Evolutionary conservation across 30 jellyfish, hydroid and myxozoan genomes (phyloP), one percentile per base, ranked within the genome.

Genomic region (Hydractinia symbiolongicarpus): DNA sequence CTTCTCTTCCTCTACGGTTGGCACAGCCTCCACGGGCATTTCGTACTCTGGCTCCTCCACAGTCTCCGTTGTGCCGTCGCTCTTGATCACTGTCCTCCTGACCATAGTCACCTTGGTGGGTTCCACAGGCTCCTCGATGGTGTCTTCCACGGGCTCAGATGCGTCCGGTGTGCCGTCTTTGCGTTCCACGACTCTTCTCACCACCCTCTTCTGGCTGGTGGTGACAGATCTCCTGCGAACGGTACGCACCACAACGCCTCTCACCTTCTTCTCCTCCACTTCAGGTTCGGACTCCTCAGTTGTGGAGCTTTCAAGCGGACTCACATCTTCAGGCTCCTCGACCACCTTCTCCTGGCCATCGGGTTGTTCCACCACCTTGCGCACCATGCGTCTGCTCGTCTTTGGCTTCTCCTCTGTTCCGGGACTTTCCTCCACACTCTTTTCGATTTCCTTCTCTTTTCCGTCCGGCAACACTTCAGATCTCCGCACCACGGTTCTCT

Each of bases 31-130:
- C 49, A 52, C 91, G 0, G 95, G 95, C 90, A 90, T 11, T 62
- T 85, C 94, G 68, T 90, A 90, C 19, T 81, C 89, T 9, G 97
- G 97, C 82, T 78, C 86, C 84, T 78, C 86, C n/a, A 60, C 58
- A 9, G 86, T 73, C 51, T 77, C 85, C 10, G 85, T 16, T 44
- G 83, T 77, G 16, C 85, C 85, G 85, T 77, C 85, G 14, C 84
- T 77, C 49, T 50, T 78, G 5, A 80, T 51, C 9, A 86, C 82
- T 8, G 93, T 86, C 57, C 54, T 86, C 15, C 82, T 68, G 40
- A 86, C 95, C 53, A 86, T 61, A 55, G 87, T 86, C 72, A 30
- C 58, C 66, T 21, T 71, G 77, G 68, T 74, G 16, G 95, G 91
- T 81, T 88, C 96, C 53, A 88, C 86, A 20, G 89, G 95, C 67